These are phyloP conservation scores for Parazoanthus darwini DNA, from an alignment of 92 coral and sea anemone species.

Conservation along the genomic window DNA sequence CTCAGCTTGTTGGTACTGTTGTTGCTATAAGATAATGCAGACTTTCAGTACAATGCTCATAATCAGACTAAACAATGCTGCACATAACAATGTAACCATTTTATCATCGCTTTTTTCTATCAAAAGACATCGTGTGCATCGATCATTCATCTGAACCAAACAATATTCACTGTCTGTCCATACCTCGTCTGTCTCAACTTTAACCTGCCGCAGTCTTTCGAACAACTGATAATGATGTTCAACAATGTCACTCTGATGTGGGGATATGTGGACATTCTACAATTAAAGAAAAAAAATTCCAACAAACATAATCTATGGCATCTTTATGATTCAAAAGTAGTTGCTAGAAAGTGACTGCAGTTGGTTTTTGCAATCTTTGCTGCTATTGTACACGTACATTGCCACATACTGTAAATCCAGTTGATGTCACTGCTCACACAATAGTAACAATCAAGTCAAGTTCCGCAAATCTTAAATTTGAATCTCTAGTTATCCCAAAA, in stretches of 20 bases:
- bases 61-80: too few species aligned
- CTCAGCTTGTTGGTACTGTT: too few species aligned
- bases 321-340: neutral
- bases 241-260: constrained; percentile 90
- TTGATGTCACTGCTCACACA: neutral
- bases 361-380: too few species aligned
- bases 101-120: neutral
- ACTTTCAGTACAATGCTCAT: too few species aligned
- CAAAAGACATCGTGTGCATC: neutral
- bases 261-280: constrained; percentile 88
- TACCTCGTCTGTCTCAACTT: constrained; percentile 96
- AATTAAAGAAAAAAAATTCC: neutral
- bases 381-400: too few species aligned
- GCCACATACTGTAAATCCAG: too few species aligned
- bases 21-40: too few species aligned
- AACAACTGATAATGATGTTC: constrained; percentile 80
- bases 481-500: neutral
- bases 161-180: neutral
- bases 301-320: neutral
- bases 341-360: too few species aligned
- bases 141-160: too few species aligned
- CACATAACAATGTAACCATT: too few species aligned
- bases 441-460: neutral
- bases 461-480: neutral
- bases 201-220: constrained; percentile 82